Evolutionary conservation across 1,140 invertebrate genomes (phyloP).

Genomic region (Nixonia krombeini): DNA sequence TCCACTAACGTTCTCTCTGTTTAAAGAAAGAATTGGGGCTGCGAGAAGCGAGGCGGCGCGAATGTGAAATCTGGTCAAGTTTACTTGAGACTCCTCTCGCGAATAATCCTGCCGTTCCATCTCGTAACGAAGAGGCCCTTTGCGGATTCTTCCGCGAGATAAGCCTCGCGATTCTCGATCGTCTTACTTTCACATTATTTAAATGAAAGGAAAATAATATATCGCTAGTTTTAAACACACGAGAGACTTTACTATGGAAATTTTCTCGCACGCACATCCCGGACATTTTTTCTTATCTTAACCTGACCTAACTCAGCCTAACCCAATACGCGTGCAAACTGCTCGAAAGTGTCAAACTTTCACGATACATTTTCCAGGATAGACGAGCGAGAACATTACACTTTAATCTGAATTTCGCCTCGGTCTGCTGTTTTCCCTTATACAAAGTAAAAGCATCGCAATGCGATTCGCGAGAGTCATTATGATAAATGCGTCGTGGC

Average conservation of each 20-base stretch:
- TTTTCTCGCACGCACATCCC: no score
- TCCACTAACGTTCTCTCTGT: slow-evolving; percentile 21
- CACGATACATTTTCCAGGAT: slow-evolving; percentile 23
- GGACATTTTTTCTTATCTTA: no score
- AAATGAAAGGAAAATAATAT: not conserved
- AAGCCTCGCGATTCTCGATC: no score
- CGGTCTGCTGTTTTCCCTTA: slow-evolving; percentile 28
- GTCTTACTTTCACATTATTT: no score
- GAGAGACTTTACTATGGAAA: no score
- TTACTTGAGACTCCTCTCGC: slow-evolving; percentile 12
- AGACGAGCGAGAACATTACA: no score
- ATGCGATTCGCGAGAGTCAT: slow-evolving; percentile 35
- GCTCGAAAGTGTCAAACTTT: slow-evolving; percentile 8
- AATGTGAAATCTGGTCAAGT: slow-evolving; percentile 24
- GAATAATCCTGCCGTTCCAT: not conserved
- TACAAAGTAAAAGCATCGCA: slow-evolving; percentile 39
- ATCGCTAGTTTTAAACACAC: not conserved
- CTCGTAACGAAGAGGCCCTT: not conserved
- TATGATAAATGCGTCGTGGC: slow-evolving; percentile 46
- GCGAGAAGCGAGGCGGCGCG: slow-evolving; percentile 1
- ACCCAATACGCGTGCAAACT: no score
- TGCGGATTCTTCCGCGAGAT: not conserved
- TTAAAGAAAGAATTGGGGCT: slow-evolving; percentile 16
- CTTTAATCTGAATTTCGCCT: slow-evolving; percentile 36
- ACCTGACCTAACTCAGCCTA: no score